phyloP scores from a whole-genome alignment of 2,113 vertebrate species.

The Aspidoscelis tigris region DNA sequence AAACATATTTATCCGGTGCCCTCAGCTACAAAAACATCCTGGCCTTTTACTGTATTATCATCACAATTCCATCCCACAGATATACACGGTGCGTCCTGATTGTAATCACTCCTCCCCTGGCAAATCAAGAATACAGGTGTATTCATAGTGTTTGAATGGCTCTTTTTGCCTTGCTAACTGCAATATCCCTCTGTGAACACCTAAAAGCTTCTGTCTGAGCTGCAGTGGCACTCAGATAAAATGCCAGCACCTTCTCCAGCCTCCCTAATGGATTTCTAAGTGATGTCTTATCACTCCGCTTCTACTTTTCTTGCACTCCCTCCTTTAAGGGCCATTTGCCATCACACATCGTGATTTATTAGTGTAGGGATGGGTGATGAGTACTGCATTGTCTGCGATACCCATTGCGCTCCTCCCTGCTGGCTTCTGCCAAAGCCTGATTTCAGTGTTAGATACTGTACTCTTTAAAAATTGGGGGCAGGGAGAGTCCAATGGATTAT shows the following conservation, averaged over 20 bases:
- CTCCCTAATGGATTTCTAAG: constrained; percentile 43
- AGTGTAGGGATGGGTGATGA: constrained; percentile 3
- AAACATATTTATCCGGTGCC: background rate
- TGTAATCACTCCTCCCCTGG: constrained; percentile 24
- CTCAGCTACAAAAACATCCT: background rate
- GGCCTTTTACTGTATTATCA: background rate
- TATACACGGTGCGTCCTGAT: background rate
- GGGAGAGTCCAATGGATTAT: constrained; percentile 3
- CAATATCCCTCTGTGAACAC: background rate
- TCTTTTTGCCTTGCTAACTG: background rate
- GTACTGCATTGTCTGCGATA: background rate
- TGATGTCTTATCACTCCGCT: background rate
- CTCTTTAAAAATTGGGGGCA: background rate
- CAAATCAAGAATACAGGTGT: background rate
- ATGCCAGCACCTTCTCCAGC: constrained; percentile 13
- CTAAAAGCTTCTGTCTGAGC: background rate
- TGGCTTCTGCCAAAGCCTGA: background rate
- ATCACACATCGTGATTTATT: background rate
- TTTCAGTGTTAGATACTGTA: constrained; percentile 23
- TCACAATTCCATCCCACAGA: background rate
- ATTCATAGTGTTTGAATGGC: background rate
- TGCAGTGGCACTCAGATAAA: constrained; percentile 17
- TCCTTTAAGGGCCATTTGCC: constrained; percentile 12
- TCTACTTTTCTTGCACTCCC: background rate
- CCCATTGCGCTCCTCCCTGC: background rate